Evolutionary conservation across 2,113 vertebrate genomes (phyloP), one percentile per base, ranked within the genome.

Genomic region (Oncorhynchus nerka): DNA sequence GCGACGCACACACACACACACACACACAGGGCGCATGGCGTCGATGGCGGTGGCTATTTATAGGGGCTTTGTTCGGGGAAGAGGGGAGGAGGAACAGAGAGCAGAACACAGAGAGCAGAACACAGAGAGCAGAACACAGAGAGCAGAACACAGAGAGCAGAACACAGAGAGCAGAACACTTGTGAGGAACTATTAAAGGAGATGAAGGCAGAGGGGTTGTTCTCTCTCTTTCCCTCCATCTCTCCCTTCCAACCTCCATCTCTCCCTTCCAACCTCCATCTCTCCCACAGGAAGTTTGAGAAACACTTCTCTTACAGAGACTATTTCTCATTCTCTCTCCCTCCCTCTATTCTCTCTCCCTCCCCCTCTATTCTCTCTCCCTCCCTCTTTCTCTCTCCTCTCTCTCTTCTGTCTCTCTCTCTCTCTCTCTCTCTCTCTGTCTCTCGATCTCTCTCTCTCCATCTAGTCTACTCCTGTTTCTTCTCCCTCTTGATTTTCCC

Each of bases 41-140:
- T 48, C 85, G 87, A 80, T 90, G 86, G 84, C 84, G 78, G 78
- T 81, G 84, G 85, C 89, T 88, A 70, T 75, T 91, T 91, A 89
- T 83, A 74, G 75, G 83, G 75, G 82, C 80, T 89, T 92, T 92
- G 87, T 91, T 90, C 87, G 79, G 81, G 70, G 64, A 85, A 80
- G 73, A 76, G 55, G 76, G 83, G 79, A 79, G 70, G 68, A 76
- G 73, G 68, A 79, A 66, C 61, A 80, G 82, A 55, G 73, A 48
- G 79, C 75, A 75, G 78, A 67, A 79, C 67, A 84, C 81, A 26
- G 26, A 26, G 26, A 26, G 26, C 26, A 26, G 1, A 26, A 26
- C 26, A 26, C 26, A 26, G 26, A 26, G 26, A 26, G 26, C 26
- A 26, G 26, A 26, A 26, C 26, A 26, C 26, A 26, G 26, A 26